These are phyloP conservation scores for Chondrosia reniformis DNA, from an alignment of 37 sponge, comb jelly and placozoan species.

Conservation along the genomic window DNA sequence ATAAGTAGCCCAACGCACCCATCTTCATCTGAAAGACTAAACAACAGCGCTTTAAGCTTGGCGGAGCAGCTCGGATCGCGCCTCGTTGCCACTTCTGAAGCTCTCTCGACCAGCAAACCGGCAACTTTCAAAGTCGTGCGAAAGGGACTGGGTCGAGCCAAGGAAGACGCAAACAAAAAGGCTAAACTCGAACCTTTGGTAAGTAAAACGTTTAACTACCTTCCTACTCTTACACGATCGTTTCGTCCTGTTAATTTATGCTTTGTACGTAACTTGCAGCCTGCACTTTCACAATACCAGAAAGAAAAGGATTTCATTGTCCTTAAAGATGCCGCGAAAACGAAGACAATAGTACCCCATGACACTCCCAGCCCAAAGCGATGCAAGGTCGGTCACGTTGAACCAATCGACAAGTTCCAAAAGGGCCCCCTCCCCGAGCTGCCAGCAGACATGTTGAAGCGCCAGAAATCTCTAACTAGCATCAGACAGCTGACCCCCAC, in stretches of 20 bases:
- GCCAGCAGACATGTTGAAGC: not conserved
- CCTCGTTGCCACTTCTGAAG: slow-evolving; percentile 61
- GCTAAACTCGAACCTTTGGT: slow-evolving; percentile 56
- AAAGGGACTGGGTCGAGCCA: not conserved
- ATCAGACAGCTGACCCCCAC: slow-evolving; percentile 8
- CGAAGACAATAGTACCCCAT: slow-evolving; percentile 21
- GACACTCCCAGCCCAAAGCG: not conserved
- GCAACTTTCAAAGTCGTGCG: slow-evolving; percentile 36
- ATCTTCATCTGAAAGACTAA: not conserved
- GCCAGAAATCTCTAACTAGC: slow-evolving; percentile 4
- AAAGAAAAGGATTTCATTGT: slow-evolving; percentile 45
- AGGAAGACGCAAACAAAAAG: slow-evolving; percentile 2
- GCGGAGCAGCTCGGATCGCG: slow-evolving; percentile 59
- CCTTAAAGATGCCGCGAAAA: slow-evolving; percentile 32
- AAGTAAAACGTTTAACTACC: no score
- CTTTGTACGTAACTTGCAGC: slow-evolving; percentile 30
- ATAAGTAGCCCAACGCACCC: not conserved
- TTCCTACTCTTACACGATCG: no score
- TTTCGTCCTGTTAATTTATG: no score
- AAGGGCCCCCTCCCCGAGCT: not conserved
- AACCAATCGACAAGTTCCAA: not conserved
- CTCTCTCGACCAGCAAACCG: slow-evolving; percentile 24
- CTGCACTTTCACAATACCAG: slow-evolving; percentile 61
- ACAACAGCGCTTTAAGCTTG: not conserved
- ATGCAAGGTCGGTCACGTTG: not conserved